Conservation (phyloP, 2,888 invertebrate species). For the Trissolcus japonicus region DNA sequence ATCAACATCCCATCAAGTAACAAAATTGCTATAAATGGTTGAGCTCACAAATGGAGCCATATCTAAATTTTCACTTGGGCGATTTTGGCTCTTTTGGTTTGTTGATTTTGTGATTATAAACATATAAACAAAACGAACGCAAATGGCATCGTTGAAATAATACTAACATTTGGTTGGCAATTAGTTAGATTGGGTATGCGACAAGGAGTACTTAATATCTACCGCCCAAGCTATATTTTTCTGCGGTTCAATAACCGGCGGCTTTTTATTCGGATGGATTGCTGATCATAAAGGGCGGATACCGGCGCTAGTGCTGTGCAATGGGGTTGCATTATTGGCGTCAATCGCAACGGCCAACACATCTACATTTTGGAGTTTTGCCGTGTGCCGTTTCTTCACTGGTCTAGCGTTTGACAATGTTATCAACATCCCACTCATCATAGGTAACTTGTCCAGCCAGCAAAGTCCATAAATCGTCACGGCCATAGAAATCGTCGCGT, state of each 20-base stretch:
- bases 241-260: conserved; percentile 78
- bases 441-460: conserved; percentile 71
- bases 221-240: conserved; percentile 78
- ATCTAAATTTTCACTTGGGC: too few species aligned
- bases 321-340: conserved; percentile 74
- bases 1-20: too few species aligned
- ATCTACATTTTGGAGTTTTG: conserved; percentile 76
- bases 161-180: conserved; percentile 59
- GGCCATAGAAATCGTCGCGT: background rate
- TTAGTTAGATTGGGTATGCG: conserved; percentile 79
- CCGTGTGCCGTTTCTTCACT: conserved; percentile 77
- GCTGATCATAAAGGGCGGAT: conserved; percentile 78
- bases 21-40: too few species aligned
- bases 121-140: too few species aligned
- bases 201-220: conserved; percentile 76
- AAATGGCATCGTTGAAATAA: background rate
- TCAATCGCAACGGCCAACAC: conserved; percentile 76
- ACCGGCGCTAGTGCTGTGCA: conserved; percentile 77
- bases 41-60: too few species aligned
- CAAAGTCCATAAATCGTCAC: conserved; percentile 1
- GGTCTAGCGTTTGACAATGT: conserved; percentile 79
- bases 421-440: conserved; percentile 78
- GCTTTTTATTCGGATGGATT: conserved; percentile 78
- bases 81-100: too few species aligned
- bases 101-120: too few species aligned